A percentile compares a stretch with the other conserved stretches of the same genome.
Conservation (phyloP, 2,888 invertebrate species). For the Brachypalpus laphriformis region DNA sequence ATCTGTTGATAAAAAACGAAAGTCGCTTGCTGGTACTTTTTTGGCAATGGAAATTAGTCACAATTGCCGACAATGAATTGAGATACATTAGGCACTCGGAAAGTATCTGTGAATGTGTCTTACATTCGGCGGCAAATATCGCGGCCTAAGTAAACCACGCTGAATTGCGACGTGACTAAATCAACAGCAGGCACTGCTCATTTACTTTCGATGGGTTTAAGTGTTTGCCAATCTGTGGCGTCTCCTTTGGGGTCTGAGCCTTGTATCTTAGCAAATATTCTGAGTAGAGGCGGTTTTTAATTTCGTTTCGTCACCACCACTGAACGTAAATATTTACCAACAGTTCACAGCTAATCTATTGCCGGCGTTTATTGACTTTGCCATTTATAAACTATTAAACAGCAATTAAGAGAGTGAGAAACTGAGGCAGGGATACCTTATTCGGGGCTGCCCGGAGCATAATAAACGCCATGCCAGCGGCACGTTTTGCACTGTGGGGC, state of each 20-base stretch:
- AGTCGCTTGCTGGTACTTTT: slow-evolving; percentile 13
- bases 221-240: slow-evolving; percentile 12
- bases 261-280: background rate
- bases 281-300: background rate
- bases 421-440: background rate
- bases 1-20: slow-evolving; percentile 50
- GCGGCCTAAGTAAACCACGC: background rate
- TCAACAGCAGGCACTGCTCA: background rate
- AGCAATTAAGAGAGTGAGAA: slow-evolving; percentile 19
- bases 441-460: background rate
- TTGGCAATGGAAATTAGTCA: slow-evolving; percentile 17
- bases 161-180: no score
- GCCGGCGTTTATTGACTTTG: slow-evolving; percentile 36
- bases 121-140: background rate
- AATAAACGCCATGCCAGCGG: background rate
- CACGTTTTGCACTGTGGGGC: slow-evolving; percentile 44
- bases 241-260: background rate
- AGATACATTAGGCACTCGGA: slow-evolving; percentile 5
- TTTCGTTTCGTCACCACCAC: background rate
- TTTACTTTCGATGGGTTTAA: background rate
- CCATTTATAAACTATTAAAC: slow-evolving; percentile 38
- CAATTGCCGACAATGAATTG: slow-evolving; percentile 3
- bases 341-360: slow-evolving; percentile 12
- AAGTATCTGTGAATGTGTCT: background rate
- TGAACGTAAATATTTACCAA: slow-evolving; percentile 27